A percentile compares a stretch with the other conserved stretches of the same genome.
These are phyloP conservation scores for Vultur gryphus DNA, from an alignment of 2,797 vertebrate species.

Conservation along the genomic window DNA sequence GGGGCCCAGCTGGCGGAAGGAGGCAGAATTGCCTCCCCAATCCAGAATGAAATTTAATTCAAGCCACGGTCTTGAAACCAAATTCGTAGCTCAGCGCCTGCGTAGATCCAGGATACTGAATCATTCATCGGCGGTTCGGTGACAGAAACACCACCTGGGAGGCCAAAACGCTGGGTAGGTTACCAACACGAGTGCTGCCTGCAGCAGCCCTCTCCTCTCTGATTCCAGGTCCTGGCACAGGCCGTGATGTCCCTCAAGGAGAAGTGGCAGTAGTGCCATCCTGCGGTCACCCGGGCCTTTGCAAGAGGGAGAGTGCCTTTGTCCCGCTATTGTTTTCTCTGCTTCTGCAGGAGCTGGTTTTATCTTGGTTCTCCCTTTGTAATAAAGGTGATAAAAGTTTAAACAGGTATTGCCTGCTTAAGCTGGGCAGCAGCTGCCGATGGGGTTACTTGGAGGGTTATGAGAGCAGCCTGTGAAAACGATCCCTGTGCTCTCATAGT, in stretches of 20 bases:
- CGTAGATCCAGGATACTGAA: fast-evolving
- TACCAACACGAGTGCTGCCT: fast-evolving
- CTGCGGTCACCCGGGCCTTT: background rate
- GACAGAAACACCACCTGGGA: fast-evolving
- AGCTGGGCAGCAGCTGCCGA: background rate
- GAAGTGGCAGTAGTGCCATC: background rate
- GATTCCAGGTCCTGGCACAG: background rate
- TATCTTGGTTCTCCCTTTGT: background rate
- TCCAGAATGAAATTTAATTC: background rate
- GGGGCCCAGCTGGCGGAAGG: fast-evolving
- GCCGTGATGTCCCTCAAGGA: background rate
- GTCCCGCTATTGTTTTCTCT: background rate
- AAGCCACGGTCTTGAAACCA: background rate
- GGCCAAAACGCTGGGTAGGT: too few relatives aligned
- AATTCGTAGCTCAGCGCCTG: fast-evolving
- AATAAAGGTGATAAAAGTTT: background rate
- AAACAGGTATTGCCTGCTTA: background rate
- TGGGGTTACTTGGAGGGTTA: background rate
- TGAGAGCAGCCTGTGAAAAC: background rate
- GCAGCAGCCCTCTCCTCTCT: background rate
- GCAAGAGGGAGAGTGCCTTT: background rate
- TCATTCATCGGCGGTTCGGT: fast-evolving
- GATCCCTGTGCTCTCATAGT: background rate
- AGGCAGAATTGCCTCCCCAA: background rate
- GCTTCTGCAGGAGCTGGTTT: background rate